Evolutionary conservation across 2,888 invertebrate genomes (phyloP).

Genomic region (Agonopterix heracliana): DNA sequence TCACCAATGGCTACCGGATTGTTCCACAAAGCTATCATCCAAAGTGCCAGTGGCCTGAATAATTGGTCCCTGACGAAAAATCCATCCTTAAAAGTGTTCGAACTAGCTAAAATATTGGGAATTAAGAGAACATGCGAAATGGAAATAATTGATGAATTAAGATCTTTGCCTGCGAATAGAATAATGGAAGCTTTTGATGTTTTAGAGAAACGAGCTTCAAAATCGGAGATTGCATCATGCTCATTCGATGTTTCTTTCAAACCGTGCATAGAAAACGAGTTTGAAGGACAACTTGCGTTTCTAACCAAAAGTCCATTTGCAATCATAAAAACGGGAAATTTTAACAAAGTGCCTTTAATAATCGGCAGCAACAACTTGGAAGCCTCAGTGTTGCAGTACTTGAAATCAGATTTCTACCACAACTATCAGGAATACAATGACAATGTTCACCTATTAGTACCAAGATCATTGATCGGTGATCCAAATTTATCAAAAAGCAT

Average conservation of each 20-base stretch:
- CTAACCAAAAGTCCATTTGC: conserved; percentile 50
- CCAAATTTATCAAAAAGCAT: conserved; percentile 37
- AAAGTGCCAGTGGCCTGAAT: conserved; percentile 62
- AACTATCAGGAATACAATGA: conserved; percentile 51
- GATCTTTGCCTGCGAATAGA: conserved; percentile 29
- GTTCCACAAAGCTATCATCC: too few relatives aligned
- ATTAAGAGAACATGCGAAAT: conserved; percentile 35
- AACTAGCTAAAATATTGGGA: conserved; percentile 44
- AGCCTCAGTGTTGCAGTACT: conserved; percentile 39
- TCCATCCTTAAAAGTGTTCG: conserved; percentile 39
- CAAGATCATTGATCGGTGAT: conserved; percentile 42
- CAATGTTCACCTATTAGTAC: conserved; percentile 47
- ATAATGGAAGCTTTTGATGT: conserved; percentile 39
- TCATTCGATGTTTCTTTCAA: conserved; percentile 49
- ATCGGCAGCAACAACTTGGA: conserved; percentile 64
- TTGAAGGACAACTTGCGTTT: conserved; percentile 60
- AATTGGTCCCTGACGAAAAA: conserved; percentile 58
- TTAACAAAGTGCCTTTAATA: conserved; percentile 61
- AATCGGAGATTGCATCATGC: conserved; percentile 24
- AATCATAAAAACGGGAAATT: conserved; percentile 55
- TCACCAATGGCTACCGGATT: too few relatives aligned
- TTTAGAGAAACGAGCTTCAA: conserved; percentile 16
- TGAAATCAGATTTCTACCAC: conserved; percentile 40
- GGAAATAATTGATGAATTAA: conserved; percentile 53
- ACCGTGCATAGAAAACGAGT: conserved; percentile 60